These are phyloP conservation scores for Xanthia togata DNA, from an alignment of 2,888 invertebrate species.

Conservation along the genomic window DNA sequence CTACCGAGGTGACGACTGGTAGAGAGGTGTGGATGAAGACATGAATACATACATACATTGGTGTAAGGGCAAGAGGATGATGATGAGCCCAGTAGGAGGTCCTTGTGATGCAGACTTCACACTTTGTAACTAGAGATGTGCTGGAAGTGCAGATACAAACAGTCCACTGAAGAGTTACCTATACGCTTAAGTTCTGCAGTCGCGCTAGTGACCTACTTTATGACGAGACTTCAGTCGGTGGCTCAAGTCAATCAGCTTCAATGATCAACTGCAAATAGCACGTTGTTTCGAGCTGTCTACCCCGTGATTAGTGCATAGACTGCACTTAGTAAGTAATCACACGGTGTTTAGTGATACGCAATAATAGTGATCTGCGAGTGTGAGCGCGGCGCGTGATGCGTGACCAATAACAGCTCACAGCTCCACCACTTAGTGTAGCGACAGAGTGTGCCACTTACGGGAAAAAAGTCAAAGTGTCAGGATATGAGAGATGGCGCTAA, in stretches of 20 bases:
- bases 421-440: background rate
- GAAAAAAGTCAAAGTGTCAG: conserved; percentile 30
- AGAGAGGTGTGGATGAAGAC: too few relatives aligned
- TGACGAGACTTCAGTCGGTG: background rate
- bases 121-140: background rate
- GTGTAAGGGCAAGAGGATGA: background rate
- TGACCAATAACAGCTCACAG: background rate
- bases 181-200: background rate
- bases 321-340: background rate
- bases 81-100: background rate
- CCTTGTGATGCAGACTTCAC: background rate
- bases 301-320: background rate
- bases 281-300: background rate
- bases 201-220: background rate
- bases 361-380: background rate
- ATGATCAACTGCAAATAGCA: background rate
- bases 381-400: background rate
- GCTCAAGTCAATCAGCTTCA: background rate
- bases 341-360: conserved; percentile 1
- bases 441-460: conserved; percentile 2
- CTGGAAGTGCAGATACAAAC: background rate
- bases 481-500: background rate
- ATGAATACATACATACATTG: too few relatives aligned
- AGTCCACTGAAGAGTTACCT: background rate
- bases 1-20: too few relatives aligned